Percentiles rank a stretch among this genome's conserved stretches.
Evolutionary conservation across 2,113 vertebrate genomes (phyloP).

Genomic region (Murina feae): DNA sequence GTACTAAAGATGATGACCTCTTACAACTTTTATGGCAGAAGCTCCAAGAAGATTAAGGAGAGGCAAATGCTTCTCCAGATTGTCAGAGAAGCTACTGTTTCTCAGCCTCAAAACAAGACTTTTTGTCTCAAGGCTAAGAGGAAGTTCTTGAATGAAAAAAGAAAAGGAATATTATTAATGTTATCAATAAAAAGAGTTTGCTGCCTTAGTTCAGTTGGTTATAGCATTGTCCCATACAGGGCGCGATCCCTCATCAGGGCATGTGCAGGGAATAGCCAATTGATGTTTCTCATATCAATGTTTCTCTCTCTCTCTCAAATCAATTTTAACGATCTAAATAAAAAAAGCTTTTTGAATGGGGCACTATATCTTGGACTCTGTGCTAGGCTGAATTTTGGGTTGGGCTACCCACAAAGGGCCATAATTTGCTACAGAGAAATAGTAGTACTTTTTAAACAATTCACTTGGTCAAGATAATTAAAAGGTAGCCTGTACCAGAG

Average conservation of each 20-base stretch:
- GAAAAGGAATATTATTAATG: background rate
- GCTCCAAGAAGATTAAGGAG: background rate
- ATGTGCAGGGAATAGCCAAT: background rate
- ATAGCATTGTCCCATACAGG: background rate
- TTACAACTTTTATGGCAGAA: background rate
- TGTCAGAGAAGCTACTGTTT: background rate
- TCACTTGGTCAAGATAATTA: slow-evolving; percentile 14
- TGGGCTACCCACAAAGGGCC: background rate
- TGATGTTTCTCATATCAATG: background rate
- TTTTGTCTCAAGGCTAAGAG: background rate
- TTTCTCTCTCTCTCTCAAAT: too few relatives aligned
- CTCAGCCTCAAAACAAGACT: background rate
- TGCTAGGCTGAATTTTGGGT: background rate
- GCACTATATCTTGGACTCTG: background rate
- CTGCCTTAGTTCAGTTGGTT: background rate
- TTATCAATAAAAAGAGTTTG: background rate
- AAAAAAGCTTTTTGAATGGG: background rate
- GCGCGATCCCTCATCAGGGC: background rate
- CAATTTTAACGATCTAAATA: background rate
- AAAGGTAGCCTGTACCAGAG: background rate
- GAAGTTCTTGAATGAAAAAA: background rate
- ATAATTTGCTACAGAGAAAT: background rate
- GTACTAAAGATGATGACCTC: background rate
- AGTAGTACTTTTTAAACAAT: background rate
- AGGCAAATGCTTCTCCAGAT: background rate